These are phyloP conservation scores for Anthonomus grandis DNA, from an alignment of 1,140 invertebrate genomes.

Conservation along the genomic window DNA sequence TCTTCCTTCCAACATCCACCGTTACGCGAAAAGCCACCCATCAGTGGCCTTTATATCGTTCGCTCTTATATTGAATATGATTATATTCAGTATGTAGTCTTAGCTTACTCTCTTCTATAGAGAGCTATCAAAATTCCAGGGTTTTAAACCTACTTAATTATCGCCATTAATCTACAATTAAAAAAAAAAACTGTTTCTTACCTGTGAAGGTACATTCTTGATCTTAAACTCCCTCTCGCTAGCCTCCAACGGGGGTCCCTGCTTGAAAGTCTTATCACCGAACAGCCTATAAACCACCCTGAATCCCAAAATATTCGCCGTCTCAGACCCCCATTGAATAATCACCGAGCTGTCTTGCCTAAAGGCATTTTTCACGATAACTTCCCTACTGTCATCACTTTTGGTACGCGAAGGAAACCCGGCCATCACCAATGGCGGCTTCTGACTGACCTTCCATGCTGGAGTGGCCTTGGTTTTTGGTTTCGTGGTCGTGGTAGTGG, in stretches of 20 bases:
- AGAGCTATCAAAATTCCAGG: no score
- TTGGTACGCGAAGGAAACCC: slow-evolving; percentile 63
- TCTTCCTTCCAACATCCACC: no score
- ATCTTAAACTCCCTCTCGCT: slow-evolving; percentile 88
- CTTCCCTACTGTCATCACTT: slow-evolving; percentile 67
- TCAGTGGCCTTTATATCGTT: no score
- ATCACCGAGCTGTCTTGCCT: slow-evolving; percentile 83
- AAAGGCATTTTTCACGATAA: slow-evolving; percentile 79
- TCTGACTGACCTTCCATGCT: slow-evolving; percentile 44
- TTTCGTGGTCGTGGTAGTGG: slow-evolving; percentile 39
- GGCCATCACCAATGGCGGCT: slow-evolving; percentile 68
- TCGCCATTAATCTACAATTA: no score
- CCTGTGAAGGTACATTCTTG: slow-evolving; percentile 85
- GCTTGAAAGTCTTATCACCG: slow-evolving; percentile 84
- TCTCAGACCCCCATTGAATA: slow-evolving; percentile 87
- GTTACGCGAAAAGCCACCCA: no score
- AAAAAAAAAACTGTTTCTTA: slow-evolving; percentile 48
- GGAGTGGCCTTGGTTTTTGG: slow-evolving; percentile 36
- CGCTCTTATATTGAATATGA: no score
- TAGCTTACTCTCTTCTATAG: no score
- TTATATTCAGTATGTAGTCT: no score
- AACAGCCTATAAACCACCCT: slow-evolving; percentile 86
- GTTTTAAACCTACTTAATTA: no score
- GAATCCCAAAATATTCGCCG: slow-evolving; percentile 80
- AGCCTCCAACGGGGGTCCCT: slow-evolving; percentile 80